Conservation (phyloP, 2,888 invertebrate species). For the Oligia strigilis region DNA sequence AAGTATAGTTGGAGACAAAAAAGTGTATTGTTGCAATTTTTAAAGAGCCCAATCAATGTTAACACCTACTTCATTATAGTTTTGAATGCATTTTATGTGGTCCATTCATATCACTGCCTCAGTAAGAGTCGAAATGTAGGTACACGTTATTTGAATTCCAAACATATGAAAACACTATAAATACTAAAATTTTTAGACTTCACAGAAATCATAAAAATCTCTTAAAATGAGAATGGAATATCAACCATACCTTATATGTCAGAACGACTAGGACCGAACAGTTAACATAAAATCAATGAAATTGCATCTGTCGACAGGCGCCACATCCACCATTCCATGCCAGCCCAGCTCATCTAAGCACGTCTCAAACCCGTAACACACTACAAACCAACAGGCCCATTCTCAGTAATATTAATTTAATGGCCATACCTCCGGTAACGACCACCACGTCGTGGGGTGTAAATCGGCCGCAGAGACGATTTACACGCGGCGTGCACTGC, state of each 20-base stretch:
- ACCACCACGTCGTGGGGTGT: constrained; percentile 19
- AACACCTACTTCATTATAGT: too few species aligned
- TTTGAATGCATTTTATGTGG: too few species aligned
- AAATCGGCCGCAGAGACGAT: constrained; percentile 11
- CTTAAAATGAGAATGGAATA: too few species aligned
- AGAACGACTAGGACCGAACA: background rate
- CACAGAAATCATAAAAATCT: too few species aligned
- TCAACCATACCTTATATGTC: background rate
- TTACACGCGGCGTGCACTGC: constrained; percentile 33
- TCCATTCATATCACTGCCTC: too few species aligned
- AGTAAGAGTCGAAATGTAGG: too few species aligned
- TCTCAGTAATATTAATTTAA: constrained; percentile 56
- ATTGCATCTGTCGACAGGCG: background rate
- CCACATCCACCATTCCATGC: background rate
- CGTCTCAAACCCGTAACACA: constrained; percentile 40
- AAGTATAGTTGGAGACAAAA: too few species aligned
- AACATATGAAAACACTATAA: too few species aligned
- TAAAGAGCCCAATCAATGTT: too few species aligned
- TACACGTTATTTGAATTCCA: background rate
- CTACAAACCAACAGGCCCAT: constrained; percentile 13
- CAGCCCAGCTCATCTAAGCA: background rate
- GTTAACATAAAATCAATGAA: background rate
- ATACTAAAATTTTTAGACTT: too few species aligned
- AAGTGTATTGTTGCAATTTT: too few species aligned
- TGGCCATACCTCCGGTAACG: constrained; percentile 34